These are phyloP conservation scores for Calidris pugnax DNA, from an alignment of 2,113 vertebrate species.

Conservation along the genomic window DNA sequence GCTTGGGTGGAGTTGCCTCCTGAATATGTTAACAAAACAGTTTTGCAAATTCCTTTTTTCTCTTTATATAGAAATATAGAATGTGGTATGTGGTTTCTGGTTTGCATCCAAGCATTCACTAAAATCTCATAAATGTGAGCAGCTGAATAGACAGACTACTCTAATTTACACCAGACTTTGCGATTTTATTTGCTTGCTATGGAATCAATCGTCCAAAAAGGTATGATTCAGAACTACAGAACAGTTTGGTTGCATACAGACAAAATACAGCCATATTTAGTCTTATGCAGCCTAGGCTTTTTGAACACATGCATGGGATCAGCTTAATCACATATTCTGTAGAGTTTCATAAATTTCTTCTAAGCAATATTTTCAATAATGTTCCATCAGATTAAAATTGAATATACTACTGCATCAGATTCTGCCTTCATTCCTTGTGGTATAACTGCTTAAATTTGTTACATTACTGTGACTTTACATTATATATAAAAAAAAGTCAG, in stretches of 20 bases:
- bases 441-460: background rate
- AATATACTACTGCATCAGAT: background rate
- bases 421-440: background rate
- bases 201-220: conserved; percentile 30
- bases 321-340: background rate
- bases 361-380: background rate
- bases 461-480: background rate
- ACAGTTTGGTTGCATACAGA: background rate
- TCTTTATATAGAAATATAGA: conserved; percentile 44
- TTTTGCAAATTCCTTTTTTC: conserved; percentile 37
- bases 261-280: conserved; percentile 25
- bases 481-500: background rate
- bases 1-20: conserved; percentile 26
- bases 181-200: conserved; percentile 50
- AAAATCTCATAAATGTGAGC: conserved; percentile 59
- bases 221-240: conserved; percentile 7
- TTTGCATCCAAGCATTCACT: conserved; percentile 46
- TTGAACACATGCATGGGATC: background rate
- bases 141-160: conserved; percentile 65
- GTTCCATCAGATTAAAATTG: background rate
- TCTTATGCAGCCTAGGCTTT: background rate
- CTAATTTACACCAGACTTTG: conserved; percentile 54
- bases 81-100: conserved; percentile 49
- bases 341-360: background rate
- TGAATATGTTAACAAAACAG: conserved; percentile 30